Evolutionary conservation across 2,888 invertebrate genomes (phyloP).

Genomic region (Scaptomyza tumidula): DNA sequence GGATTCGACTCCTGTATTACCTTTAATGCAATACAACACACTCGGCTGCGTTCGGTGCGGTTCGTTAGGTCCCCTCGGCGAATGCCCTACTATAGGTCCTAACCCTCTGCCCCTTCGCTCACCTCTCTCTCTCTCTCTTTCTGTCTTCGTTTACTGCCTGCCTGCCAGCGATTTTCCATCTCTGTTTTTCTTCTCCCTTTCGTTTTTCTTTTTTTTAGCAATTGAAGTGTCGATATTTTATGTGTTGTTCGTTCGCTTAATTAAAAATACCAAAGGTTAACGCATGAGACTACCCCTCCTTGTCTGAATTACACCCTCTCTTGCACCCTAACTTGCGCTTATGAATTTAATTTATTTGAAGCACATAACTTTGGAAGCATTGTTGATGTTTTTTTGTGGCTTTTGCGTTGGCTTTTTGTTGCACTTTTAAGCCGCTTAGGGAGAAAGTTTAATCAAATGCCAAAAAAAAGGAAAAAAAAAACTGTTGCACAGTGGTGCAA

Average conservation of each 20-base stretch:
- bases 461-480: background rate
- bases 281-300: slow-evolving; percentile 37
- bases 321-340: slow-evolving; percentile 29
- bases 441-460: slow-evolving; percentile 67
- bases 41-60: slow-evolving; percentile 76
- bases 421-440: slow-evolving; percentile 73
- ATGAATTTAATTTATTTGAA: slow-evolving; percentile 74
- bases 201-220: slow-evolving; percentile 55
- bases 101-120: too few relatives aligned
- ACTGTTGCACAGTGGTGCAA: slow-evolving; percentile 32
- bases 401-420: slow-evolving; percentile 48
- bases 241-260: slow-evolving; percentile 76
- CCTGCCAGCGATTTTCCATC: slow-evolving; percentile 48
- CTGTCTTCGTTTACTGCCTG: slow-evolving; percentile 21
- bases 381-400: slow-evolving; percentile 41
- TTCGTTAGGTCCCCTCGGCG: slow-evolving; percentile 74
- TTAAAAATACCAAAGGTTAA: slow-evolving; percentile 81
- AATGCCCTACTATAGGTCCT: background rate
- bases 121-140: background rate
- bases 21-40: slow-evolving; percentile 78
- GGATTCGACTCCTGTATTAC: slow-evolving; percentile 50
- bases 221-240: slow-evolving; percentile 80
- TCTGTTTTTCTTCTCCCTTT: background rate
- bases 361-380: slow-evolving; percentile 65
- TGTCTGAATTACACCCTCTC: background rate